Conservation (phyloP, 2,113 vertebrate species). For the Poecile atricapillus region DNA sequence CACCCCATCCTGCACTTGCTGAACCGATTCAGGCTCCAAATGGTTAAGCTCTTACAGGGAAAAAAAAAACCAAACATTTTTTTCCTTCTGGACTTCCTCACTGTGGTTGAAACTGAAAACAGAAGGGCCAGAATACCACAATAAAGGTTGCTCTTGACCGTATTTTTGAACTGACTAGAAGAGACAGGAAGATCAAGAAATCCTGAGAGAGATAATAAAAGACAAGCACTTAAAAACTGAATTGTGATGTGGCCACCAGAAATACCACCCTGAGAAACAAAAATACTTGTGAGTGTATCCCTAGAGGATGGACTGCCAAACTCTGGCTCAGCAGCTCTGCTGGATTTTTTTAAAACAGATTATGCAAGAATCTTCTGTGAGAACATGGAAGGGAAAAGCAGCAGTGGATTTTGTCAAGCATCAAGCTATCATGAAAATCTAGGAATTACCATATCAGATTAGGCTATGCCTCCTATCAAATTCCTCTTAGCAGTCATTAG, state of each 20-base stretch:
- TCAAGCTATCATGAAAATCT: not conserved
- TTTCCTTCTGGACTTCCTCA: not conserved
- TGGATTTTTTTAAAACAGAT: not conserved
- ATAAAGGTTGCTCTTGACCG: not conserved
- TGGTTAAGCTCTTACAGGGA: not conserved
- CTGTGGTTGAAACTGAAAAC: slow-evolving; percentile 21
- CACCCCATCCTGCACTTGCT: not conserved
- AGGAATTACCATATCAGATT: slow-evolving; percentile 38
- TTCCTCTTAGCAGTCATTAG: slow-evolving; percentile 6
- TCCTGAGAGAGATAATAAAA: slow-evolving; percentile 47
- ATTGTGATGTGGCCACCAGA: slow-evolving; percentile 44
- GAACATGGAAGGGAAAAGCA: not conserved
- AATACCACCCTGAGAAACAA: slow-evolving; percentile 19
- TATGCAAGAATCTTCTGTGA: slow-evolving; percentile 6
- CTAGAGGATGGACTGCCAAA: not conserved
- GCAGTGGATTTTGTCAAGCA: slow-evolving; percentile 26
- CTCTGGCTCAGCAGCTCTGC: not conserved
- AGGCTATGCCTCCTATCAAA: slow-evolving; percentile 3
- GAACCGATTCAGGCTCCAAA: not conserved
- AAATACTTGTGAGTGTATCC: slow-evolving; percentile 20
- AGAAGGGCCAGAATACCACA: slow-evolving; percentile 37
- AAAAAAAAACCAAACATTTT: not conserved
- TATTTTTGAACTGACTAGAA: slow-evolving; percentile 30
- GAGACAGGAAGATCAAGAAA: slow-evolving; percentile 26
- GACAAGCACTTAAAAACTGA: slow-evolving; percentile 12